phyloP scores from a whole-genome alignment of 1,140 invertebrate species.

The Monochamus saltuarius region DNA sequence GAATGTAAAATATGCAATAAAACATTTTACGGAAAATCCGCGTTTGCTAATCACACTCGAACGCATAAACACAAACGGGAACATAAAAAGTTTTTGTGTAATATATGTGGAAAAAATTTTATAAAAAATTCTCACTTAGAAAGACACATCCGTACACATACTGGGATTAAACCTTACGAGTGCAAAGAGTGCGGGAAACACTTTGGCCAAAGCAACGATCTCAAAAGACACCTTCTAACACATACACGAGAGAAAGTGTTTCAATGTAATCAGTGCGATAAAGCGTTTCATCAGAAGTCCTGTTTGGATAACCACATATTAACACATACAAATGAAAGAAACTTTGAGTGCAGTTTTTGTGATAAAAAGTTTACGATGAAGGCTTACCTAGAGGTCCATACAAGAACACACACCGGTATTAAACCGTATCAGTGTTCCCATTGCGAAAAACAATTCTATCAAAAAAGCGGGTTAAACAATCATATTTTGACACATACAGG shows the following conservation, averaged over 20 bases:
- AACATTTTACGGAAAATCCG: slow-evolving; percentile 28
- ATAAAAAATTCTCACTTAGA: slow-evolving; percentile 19
- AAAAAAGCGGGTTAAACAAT: slow-evolving; percentile 30
- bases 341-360: slow-evolving; percentile 4
- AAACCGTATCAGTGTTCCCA: slow-evolving; percentile 60
- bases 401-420: slow-evolving; percentile 55
- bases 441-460: slow-evolving; percentile 32
- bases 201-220: slow-evolving; percentile 19
- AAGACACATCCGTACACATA: slow-evolving; percentile 45
- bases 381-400: slow-evolving; percentile 27
- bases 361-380: slow-evolving; percentile 28
- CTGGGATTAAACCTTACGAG: slow-evolving; percentile 59
- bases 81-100: slow-evolving; percentile 33
- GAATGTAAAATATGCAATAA: slow-evolving; percentile 33
- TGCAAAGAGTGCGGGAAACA: slow-evolving; percentile 48
- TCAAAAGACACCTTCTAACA: slow-evolving; percentile 15
- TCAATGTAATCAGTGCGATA: slow-evolving; percentile 9
- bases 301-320: slow-evolving; percentile 10
- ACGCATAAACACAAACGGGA: slow-evolving; percentile 20
- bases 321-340: slow-evolving; percentile 13
- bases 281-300: slow-evolving; percentile 15
- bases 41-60: slow-evolving; percentile 27
- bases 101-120: slow-evolving; percentile 33
- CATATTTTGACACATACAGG: slow-evolving; percentile 35
- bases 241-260: slow-evolving; percentile 18